A percentile compares a stretch with the other conserved stretches of the same genome.
These are phyloP conservation scores for Acrocera orbiculus DNA, from an alignment of 2,888 invertebrate genomes.

Conservation along the genomic window DNA sequence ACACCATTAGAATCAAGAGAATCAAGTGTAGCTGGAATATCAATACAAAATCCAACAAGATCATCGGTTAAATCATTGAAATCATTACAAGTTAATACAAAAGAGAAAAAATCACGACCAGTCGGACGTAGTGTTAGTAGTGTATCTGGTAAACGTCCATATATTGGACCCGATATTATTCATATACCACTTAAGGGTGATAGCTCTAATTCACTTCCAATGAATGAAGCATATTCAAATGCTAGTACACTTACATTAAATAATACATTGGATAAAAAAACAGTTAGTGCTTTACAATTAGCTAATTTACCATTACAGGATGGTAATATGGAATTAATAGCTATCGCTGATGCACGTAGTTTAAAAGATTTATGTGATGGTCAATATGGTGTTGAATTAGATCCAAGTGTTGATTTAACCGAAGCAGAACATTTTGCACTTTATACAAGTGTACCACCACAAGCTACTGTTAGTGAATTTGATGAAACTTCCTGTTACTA, in stretches of 20 bases:
- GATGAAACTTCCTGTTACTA: constrained; percentile 78
- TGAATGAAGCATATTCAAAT: constrained; percentile 31
- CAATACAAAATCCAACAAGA: constrained; percentile 21
- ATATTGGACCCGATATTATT: constrained; percentile 41
- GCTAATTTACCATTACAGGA: constrained; percentile 30
- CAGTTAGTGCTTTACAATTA: constrained; percentile 30
- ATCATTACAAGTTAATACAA: constrained; percentile 14
- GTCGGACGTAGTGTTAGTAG: constrained; percentile 43
- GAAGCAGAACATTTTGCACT: constrained; percentile 79
- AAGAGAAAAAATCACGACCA: constrained; percentile 30
- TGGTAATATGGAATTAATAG: constrained; percentile 41
- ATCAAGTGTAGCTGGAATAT: constrained; percentile 23
- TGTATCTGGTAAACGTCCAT: constrained; percentile 40
- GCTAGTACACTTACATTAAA: constrained; percentile 28
- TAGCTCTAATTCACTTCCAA: constrained; percentile 33
- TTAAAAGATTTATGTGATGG: constrained; percentile 30
- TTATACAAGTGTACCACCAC: constrained; percentile 71
- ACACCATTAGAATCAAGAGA: constrained; percentile 21
- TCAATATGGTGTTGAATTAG: constrained; percentile 28
- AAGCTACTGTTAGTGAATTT: constrained; percentile 72
- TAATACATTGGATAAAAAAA: constrained; percentile 27
- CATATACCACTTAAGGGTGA: constrained; percentile 44
- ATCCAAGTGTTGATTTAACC: constrained; percentile 49
- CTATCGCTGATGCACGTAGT: constrained; percentile 33
- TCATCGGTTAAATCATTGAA: constrained; percentile 23